These are phyloP conservation scores for Lagopus leucura DNA, from an alignment of 2,113 vertebrate genomes.

Conservation along the genomic window DNA sequence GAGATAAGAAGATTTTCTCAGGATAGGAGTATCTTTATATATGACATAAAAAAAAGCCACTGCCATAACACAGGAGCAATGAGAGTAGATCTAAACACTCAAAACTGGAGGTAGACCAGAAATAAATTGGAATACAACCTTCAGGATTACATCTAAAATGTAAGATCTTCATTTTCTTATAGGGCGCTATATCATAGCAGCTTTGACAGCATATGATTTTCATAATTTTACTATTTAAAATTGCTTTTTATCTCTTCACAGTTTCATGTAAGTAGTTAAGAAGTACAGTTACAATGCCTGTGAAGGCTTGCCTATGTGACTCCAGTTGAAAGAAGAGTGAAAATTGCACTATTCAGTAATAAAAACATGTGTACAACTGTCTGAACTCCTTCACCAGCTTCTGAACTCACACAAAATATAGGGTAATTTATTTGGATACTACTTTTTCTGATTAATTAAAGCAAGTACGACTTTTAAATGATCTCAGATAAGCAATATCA, in stretches of 20 bases:
- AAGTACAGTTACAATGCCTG: not conserved
- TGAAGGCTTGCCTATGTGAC: not conserved
- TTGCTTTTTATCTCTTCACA: not conserved
- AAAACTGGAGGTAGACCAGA: not conserved
- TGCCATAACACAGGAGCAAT: not conserved
- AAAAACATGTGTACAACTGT: not conserved
- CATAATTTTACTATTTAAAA: not conserved
- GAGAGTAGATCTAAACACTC: not conserved
- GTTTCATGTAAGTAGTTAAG: not conserved
- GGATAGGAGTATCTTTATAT: not conserved
- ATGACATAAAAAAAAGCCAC: not conserved
- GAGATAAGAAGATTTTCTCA: not conserved
- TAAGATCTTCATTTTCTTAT: not conserved
- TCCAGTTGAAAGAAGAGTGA: not conserved
- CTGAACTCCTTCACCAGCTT: not conserved
- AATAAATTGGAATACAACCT: not conserved
- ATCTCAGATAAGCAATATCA: not conserved
- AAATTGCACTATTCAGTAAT: not conserved
- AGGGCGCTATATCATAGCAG: not conserved
- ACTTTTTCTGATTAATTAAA: not conserved
- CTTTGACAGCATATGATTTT: not conserved
- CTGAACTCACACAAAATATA: not conserved
- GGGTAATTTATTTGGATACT: not conserved
- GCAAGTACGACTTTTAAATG: not conserved
- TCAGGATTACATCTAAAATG: not conserved